These are phyloP conservation scores for Merops nubicus DNA, from an alignment of 2,113 vertebrate species.

Conservation along the genomic window DNA sequence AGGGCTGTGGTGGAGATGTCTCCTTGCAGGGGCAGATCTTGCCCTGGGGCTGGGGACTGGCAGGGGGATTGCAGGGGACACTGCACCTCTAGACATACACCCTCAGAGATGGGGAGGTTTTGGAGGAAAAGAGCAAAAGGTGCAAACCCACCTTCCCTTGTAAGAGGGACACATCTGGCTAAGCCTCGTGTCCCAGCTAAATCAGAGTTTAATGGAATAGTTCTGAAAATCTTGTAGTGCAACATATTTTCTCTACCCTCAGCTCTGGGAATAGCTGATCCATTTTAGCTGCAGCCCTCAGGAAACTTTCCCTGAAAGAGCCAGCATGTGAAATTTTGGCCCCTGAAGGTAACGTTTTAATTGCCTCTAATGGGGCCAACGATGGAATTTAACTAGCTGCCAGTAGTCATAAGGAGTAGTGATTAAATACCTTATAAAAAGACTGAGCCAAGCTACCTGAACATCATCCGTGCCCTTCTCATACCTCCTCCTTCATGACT, in stretches of 20 bases:
- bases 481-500: neutral
- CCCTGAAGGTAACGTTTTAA: neutral
- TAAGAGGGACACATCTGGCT: neutral
- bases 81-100: neutral
- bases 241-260: neutral
- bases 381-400: neutral
- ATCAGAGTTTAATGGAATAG: neutral
- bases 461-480: neutral
- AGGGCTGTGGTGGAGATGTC: neutral
- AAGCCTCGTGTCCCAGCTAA: neutral
- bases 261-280: neutral
- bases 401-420: neutral
- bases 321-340: neutral
- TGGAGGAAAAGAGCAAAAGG: neutral
- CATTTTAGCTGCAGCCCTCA: neutral
- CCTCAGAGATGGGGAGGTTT: neutral
- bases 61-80: neutral
- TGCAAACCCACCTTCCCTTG: neutral
- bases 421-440: neutral
- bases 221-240: neutral
- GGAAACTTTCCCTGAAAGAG: neutral
- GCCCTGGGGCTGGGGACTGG: neutral
- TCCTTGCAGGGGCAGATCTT: neutral
- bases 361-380: neutral
- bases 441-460: neutral